Base-by-base conservation (phyloP, 2,888 invertebrate species). In the Euplexia lucipara region DNA sequence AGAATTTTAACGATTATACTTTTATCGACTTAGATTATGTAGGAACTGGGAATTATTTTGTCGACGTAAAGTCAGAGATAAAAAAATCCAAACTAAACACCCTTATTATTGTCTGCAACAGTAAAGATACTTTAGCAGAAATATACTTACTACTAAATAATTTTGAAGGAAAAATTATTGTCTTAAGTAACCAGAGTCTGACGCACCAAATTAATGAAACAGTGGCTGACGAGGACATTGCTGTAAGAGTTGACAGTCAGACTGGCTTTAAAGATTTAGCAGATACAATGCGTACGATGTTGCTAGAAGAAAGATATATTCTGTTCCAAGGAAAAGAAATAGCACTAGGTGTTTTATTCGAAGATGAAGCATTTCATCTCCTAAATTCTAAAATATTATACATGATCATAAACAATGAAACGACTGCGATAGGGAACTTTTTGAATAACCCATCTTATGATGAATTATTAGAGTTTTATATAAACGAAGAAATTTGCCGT, bases 21-120 rank as follows among this genome's bases (percentile, higher is more conserved):
- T 72, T 68, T 26, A 35, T 79, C 14, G 70, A 79, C 66, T 53
- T 79, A 22, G 67, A 75, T 60, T 66, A 65, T n/a, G 47, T 70
- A 12, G 22, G n/a, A 7, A 32, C 4, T 5, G 45, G 62, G 47
- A 65, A 66, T 34, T 78, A 62, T 62, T 75, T 75, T 20, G 64
- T 49, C 20, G 62, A 39, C 14, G 45, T 68, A 1, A 56, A 52
- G 42, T 12, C 16, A 0, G 77, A 70, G 26, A 18, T 77, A 26
- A 20, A 47, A 42, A 12, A 42, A 5, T 67, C 61, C 0, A 44
- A 37, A 35, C 37, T 48, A 41, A 22, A 51, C 3, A 42, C 39
- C 7, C 39, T 77, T 5, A 61, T 74, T 7, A 14, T 67, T 12
- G 57, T 62, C 41, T 62, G 62, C 12, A 58, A 41, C 9, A 42